phyloP scores from a whole-genome alignment of 2,888 invertebrate genomes.

The Dinocampus coccinellae region DNA sequence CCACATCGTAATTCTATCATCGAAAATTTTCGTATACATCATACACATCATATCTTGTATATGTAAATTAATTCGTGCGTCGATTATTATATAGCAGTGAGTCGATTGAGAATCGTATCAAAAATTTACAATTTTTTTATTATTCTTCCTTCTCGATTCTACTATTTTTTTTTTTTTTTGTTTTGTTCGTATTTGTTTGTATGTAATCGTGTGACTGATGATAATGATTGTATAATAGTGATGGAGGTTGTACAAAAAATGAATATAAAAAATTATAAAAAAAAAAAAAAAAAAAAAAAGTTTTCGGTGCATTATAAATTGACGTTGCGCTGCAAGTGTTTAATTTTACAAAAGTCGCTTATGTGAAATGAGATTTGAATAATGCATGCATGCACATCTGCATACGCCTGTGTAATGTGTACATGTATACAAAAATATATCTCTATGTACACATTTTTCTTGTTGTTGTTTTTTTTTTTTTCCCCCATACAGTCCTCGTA shows the following conservation, averaged over 20 bases:
- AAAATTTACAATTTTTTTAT: too few relatives aligned
- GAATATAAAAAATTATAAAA: neutral
- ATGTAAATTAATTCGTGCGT: too few relatives aligned
- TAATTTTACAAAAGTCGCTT: conserved; percentile 49
- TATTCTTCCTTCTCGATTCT: too few relatives aligned
- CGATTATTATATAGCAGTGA: too few relatives aligned
- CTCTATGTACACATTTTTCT: conserved; percentile 47
- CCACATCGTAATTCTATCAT: conserved; percentile 18
- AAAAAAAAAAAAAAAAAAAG: conserved; percentile 6
- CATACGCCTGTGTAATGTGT: conserved; percentile 38
- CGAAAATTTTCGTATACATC: neutral
- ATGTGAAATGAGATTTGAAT: conserved; percentile 50
- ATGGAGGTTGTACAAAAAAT: neutral
- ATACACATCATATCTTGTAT: neutral
- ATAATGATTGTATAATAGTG: neutral
- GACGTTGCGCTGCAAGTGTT: conserved; percentile 38
- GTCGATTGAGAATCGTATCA: too few relatives aligned
- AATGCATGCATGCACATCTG: conserved; percentile 48
- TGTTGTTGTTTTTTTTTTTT: too few relatives aligned
- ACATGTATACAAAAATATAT: conserved; percentile 12
- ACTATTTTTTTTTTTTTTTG: too few relatives aligned
- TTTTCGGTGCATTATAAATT: conserved; percentile 26
- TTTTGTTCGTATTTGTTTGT: neutral
- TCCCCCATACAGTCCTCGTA: too few relatives aligned
- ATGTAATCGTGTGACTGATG: neutral